These are phyloP conservation scores for Harpagifer antarcticus DNA, from an alignment of 2,797 vertebrate genomes.

Conservation along the genomic window DNA sequence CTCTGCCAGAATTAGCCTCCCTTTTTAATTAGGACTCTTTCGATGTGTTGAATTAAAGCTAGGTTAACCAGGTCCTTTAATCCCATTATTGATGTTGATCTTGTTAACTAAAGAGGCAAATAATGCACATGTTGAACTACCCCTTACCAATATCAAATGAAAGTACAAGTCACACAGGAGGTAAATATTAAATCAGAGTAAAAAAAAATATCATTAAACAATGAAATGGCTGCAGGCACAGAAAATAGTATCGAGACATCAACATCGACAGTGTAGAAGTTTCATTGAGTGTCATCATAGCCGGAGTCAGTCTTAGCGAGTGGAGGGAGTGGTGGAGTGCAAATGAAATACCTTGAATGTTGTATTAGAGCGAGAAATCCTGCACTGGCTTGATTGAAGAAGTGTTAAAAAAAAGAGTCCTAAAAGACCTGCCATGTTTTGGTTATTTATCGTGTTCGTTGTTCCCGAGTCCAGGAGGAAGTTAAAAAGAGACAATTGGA, in stretches of 20 bases:
- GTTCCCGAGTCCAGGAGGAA: too few relatives aligned
- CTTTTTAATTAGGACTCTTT: too few relatives aligned
- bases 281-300: slow-evolving; percentile 68
- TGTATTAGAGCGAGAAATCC: slow-evolving; percentile 55
- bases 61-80: too few relatives aligned
- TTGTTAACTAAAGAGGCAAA: not conserved
- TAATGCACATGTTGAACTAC: not conserved
- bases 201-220: not conserved
- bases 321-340: not conserved
- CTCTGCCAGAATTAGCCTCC: too few relatives aligned
- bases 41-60: too few relatives aligned
- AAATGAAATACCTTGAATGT: slow-evolving; percentile 55
- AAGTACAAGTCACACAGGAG: not conserved
- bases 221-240: not conserved
- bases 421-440: slow-evolving; percentile 6
- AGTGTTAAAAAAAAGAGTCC: slow-evolving; percentile 38
- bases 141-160: not conserved
- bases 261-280: slow-evolving; percentile 24
- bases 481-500: too few relatives aligned
- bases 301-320: slow-evolving; percentile 29
- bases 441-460: not conserved
- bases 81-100: too few relatives aligned
- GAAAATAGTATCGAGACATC: slow-evolving; percentile 3
- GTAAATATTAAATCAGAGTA: not conserved
- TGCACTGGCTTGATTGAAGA: slow-evolving; percentile 61